Conservation (phyloP, 2,888 invertebrate genomes). For the Beris chalybata region DNA sequence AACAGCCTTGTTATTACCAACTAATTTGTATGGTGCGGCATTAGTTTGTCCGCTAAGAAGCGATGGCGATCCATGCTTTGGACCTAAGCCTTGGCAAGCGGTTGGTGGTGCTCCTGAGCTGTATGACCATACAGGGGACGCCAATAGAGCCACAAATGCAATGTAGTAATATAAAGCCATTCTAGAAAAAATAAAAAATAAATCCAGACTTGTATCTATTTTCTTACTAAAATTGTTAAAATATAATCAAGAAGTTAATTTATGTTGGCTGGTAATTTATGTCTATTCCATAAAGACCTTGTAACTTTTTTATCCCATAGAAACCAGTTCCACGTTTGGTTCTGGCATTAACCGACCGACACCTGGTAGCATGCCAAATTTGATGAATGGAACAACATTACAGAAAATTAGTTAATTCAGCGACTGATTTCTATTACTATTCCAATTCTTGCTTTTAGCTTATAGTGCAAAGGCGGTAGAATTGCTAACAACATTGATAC, state of each 20-base stretch:
- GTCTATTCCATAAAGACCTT: no score
- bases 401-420: background rate
- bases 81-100: constrained; percentile 67
- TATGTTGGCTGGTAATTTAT: no score
- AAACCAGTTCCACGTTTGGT: background rate
- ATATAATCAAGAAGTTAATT: background rate
- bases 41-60: constrained; percentile 58
- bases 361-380: background rate
- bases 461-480: no score
- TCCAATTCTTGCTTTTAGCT: no score
- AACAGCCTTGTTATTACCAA: constrained; percentile 51
- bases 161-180: constrained; percentile 40
- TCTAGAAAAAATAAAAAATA: constrained; percentile 1
- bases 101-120: constrained; percentile 67
- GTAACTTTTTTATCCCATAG: background rate
- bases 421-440: no score
- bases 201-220: background rate
- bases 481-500: no score
- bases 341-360: background rate
- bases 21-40: constrained; percentile 63
- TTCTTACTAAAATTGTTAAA: background rate
- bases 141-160: constrained; percentile 44
- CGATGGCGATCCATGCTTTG: constrained; percentile 59
- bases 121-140: constrained; percentile 53
- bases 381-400: background rate